Evolutionary conservation across 37 sponge, comb jelly and placozoan genomes (phyloP), one percentile per base, ranked within the genome.

Genomic region (Crambe crambe): DNA sequence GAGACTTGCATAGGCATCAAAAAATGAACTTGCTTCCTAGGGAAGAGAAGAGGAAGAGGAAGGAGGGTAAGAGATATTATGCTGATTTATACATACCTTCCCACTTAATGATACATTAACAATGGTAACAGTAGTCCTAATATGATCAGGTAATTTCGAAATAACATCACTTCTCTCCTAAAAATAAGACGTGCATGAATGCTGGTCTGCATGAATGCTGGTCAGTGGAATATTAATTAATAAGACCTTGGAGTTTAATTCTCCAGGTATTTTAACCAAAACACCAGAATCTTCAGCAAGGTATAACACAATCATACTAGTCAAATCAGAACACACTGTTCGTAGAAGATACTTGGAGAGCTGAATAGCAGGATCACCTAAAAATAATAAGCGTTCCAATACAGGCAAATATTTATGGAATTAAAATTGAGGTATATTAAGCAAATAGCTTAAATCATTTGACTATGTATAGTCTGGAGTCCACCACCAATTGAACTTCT

Each of bases 321-420:
- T 65, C 58, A 93, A 37, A 36, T 89, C 87, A 25, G 90, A 58
- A 37, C 94, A 93, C 12, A 93, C 22, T 17, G 94, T 89, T 9
- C 69, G 80, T 2, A 93, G 80, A 1, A 93, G 78, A 58, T 89
- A 89, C 43, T 85, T 89, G 23, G 75, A 79, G 37, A 89, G 73
- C 41, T 89, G 89, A 6, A 75, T 38, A 36, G 39, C 56, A 30
- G 79, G 34, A 39, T 82, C 77, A 27, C 80, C 89, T 88, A 64
- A 21, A 75, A 31, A 66, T 20, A 65, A 58, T n/a, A 40, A 15
- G 6, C n/a, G n/a, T n/a, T n/a, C n/a, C n/a, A n/a, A n/a, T n/a
- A n/a, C n/a, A n/a, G n/a, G n/a, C n/a, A n/a, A n/a, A n/a, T n/a
- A n/a, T n/a, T n/a, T n/a, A n/a, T 23, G 5, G 32, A 9, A n/a